Evolutionary conservation across 2,113 vertebrate genomes (phyloP).

Genomic region (Ariopsis seemanni): DNA sequence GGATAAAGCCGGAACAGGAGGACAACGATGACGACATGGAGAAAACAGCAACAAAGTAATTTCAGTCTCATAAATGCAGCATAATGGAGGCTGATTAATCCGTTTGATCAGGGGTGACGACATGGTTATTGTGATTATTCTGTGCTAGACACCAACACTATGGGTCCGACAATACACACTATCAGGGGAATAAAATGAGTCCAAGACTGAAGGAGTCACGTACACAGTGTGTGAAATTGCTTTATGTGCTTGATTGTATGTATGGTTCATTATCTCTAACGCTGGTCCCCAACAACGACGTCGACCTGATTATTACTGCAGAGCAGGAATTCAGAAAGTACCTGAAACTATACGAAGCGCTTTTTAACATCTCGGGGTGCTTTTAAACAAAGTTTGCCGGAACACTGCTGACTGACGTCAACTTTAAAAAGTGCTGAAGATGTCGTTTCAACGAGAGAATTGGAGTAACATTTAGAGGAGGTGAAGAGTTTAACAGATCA

Average conservation of each 20-base stretch:
- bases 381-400: background rate
- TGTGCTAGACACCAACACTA: background rate
- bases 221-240: background rate
- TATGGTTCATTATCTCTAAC: background rate
- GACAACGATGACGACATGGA: background rate
- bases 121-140: background rate
- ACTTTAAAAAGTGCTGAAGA: no score
- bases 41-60: background rate
- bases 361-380: background rate
- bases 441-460: no score
- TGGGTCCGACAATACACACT: background rate
- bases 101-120: background rate
- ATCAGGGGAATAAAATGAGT: background rate
- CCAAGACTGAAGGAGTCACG: background rate
- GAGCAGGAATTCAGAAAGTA: background rate
- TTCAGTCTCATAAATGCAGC: background rate
- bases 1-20: background rate
- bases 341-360: background rate
- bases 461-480: no score
- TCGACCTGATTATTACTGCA: no score
- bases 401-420: no score
- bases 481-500: no score
- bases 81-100: background rate
- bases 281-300: background rate
- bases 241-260: background rate